Base-by-base conservation (phyloP, 2,888 invertebrate species). In the Sminthurides aquaticus region DNA sequence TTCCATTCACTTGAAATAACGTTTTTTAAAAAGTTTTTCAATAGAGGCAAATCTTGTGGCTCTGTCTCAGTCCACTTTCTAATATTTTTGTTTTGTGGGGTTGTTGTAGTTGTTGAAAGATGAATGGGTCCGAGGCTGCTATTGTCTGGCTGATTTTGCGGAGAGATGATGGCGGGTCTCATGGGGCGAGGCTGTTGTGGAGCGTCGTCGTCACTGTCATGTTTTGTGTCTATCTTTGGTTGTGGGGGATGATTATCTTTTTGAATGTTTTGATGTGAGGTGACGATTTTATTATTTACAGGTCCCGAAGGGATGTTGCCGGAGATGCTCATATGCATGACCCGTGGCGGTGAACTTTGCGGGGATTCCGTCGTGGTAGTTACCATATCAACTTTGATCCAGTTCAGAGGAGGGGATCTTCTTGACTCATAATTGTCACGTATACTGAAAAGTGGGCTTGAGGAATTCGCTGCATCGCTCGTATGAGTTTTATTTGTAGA, bases 331-430 rank as follows among this genome's bases (percentile, higher is more conserved):
- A 60, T 60, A 26, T 28, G 65, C 62, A 63, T 62, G 60, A 56
- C 64, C 57, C 64, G 69, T 68, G 71, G 68, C 68, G 71, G 71
- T 69, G 68, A 68, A 60, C 43, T 34, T 15, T 5, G 43, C 5
- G 65, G 57, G 54, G 66, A 52, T 43, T 43, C 43, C 52, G 52
- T 63, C 43, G 73, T 72, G 70, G 52, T 65, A 43, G 73, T 72
- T 69, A 74, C 71, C 66, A 72, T 70, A 69, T 71, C 71, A 71
- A 74, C 71, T 74, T 72, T 74, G 74, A 73, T 74, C 74, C 74
- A 74, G 71, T 74, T 74, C 69, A 25, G 15, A 18, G 11, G 11
- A 8, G 52, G 20, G 20, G 18, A 22, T 20, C 5, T 52, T 8
- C 52, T 8, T n/a, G n/a, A n/a, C n/a, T n/a, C n/a, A n/a, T n/a